Evolutionary conservation across 2,888 invertebrate genomes (phyloP), one percentile per base, ranked within the genome.

Genomic region (Agrotis exclamationis): DNA sequence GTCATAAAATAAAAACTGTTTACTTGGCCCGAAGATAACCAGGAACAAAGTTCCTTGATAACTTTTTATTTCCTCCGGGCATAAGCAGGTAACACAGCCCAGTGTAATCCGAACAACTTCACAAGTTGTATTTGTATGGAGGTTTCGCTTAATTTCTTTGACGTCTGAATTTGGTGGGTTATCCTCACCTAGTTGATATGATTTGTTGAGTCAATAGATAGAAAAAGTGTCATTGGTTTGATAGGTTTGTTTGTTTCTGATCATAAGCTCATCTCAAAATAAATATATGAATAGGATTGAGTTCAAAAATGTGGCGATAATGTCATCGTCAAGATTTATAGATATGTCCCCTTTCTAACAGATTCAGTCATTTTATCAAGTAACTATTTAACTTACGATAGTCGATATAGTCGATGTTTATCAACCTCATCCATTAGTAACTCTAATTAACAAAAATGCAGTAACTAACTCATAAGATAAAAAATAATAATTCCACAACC

Each of bases 1-100:
- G 91, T 90, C 93, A 92, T 94, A 95, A 95, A 95, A 94, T 93
- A 95, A 95, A 95, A 95, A 95, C 93, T 95, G 94, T 96, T 95
- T 95, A 93, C 95, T 94, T 90, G 91, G 91, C 89, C 91, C 89
- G 86, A 87, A 95, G 95, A 96, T 95, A 95, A 93, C 93, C 68
- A 90, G 89, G 91, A 90, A 93, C 93, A 93, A 95, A 95, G 93
- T 95, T 96, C 87, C 86, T 89, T 94, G 95, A 95, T 95, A 96
- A 95, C 92, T 95, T 95, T 96, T 96, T 95, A 96, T 95, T 94
- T 93, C 93, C 91, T 90, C 83, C 73, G 89, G 90, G 91, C 90
- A 89, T 81, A 70, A 66, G 86, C 92, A 91, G 93, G 93, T 93
- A 93, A 90, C 87, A 64, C 33, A 54, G 76, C 69, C 60, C 76